Evolutionary conservation across 2,888 invertebrate genomes (phyloP).

Genomic region (Steinernema carpocapsae): DNA sequence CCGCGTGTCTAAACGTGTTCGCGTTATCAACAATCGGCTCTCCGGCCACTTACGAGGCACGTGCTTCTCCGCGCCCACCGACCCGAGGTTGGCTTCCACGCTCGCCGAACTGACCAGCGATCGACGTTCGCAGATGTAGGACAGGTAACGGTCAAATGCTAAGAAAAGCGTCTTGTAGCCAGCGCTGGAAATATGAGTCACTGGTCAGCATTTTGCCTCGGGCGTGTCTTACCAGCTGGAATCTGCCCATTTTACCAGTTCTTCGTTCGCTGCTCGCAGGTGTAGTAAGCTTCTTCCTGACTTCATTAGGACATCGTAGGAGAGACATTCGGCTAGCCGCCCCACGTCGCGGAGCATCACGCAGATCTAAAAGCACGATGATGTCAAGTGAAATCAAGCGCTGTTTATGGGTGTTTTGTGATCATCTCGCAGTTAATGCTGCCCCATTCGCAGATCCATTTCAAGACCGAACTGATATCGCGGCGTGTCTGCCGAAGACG

Average conservation of each 20-base stretch:
- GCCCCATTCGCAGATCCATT: too few species aligned
- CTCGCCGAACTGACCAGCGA: conserved; percentile 22
- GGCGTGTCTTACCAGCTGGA: conserved; percentile 54
- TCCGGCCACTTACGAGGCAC: not conserved
- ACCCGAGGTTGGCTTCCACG: not conserved
- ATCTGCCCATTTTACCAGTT: conserved; percentile 58
- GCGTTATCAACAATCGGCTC: conserved; percentile 25
- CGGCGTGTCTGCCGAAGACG: too few species aligned
- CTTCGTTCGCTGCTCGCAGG: conserved; percentile 49
- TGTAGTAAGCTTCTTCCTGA: conserved; percentile 45
- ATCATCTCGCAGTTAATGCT: too few species aligned
- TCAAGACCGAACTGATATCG: too few species aligned
- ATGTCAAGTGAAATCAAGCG: too few species aligned
- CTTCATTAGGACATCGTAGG: conserved; percentile 40
- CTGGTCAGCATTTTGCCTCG: not conserved
- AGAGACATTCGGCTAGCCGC: conserved; percentile 50
- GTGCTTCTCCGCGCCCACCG: not conserved
- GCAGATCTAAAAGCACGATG: conserved; percentile 48
- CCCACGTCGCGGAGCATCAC: conserved; percentile 59
- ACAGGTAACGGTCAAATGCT: conserved; percentile 22
- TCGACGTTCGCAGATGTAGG: conserved; percentile 24
- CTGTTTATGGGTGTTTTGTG: too few species aligned
- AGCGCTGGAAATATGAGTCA: not conserved
- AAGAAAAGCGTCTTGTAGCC: conserved; percentile 15
- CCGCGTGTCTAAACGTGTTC: conserved; percentile 36